Evolutionary conservation across 1,140 invertebrate genomes (phyloP).

Genomic region (Amyelois transitella): DNA sequence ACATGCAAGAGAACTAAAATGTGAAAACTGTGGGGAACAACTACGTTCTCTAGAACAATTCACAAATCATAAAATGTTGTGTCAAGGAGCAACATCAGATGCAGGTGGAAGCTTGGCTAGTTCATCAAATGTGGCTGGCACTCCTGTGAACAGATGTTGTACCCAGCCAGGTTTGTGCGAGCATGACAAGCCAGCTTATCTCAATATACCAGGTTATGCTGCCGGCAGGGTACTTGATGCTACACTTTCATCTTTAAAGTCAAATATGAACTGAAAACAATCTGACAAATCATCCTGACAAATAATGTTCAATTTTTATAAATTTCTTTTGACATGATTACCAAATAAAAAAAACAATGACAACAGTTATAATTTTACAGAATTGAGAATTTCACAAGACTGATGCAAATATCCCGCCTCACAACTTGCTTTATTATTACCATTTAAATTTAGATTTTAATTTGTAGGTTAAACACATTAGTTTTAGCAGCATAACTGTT

Average conservation of each 20-base stretch:
- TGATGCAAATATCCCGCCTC: slow-evolving; percentile 74
- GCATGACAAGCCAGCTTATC: slow-evolving; percentile 72
- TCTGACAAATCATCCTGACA: slow-evolving; percentile 28
- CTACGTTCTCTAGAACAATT: slow-evolving; percentile 69
- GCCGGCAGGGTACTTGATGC: slow-evolving; percentile 63
- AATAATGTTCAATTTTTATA: slow-evolving; percentile 28
- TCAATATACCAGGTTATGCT: slow-evolving; percentile 70
- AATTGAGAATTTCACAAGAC: slow-evolving; percentile 73
- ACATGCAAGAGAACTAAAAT: slow-evolving; percentile 72
- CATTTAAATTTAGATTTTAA: slow-evolving; percentile 67
- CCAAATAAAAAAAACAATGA: slow-evolving; percentile 65
- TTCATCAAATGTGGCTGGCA: slow-evolving; percentile 19
- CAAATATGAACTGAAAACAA: slow-evolving; percentile 66
- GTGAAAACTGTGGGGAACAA: slow-evolving; percentile 72
- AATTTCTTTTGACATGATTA: slow-evolving; percentile 64
- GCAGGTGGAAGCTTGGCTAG: slow-evolving; percentile 33
- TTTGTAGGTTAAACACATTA: slow-evolving; percentile 51
- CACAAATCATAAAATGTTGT: slow-evolving; percentile 68
- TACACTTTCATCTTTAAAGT: slow-evolving; percentile 67
- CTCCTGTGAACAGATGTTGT: slow-evolving; percentile 56
- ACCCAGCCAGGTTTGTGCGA: slow-evolving; percentile 67
- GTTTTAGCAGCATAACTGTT: slow-evolving; percentile 38
- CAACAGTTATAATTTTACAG: slow-evolving; percentile 66
- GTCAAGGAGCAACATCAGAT: slow-evolving; percentile 44
- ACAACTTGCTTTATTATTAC: slow-evolving; percentile 74